phyloP scores from a whole-genome alignment of 2,888 invertebrate species.

The Acleris laterana region DNA sequence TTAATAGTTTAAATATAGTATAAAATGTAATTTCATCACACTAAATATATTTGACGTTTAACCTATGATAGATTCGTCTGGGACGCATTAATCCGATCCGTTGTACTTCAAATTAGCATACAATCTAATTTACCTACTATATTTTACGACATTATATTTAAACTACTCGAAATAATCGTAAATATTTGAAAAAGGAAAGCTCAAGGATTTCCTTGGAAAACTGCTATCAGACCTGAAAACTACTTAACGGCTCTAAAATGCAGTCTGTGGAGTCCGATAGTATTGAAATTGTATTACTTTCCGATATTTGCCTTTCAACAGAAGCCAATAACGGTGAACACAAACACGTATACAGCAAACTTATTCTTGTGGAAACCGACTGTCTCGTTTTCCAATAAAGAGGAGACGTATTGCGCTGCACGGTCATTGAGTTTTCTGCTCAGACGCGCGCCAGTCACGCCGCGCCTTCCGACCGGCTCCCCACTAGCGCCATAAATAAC shows the following conservation, averaged over 20 bases:
- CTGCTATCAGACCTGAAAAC: slow-evolving; percentile 24
- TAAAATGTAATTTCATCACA: too few species aligned
- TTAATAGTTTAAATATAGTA: too few species aligned
- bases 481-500: neutral
- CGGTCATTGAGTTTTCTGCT: slow-evolving; percentile 78
- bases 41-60: too few species aligned
- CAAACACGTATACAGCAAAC: slow-evolving; percentile 66
- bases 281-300: slow-evolving; percentile 49
- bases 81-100: neutral
- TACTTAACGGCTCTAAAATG: slow-evolving; percentile 28
- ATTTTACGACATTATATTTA: too few species aligned
- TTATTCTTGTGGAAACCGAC: slow-evolving; percentile 72
- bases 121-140: too few species aligned
- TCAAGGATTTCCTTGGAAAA: neutral
- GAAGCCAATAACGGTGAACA: slow-evolving; percentile 68
- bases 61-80: neutral
- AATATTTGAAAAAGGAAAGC: too few species aligned
- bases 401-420: slow-evolving; percentile 74
- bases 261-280: slow-evolving; percentile 20
- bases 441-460: slow-evolving; percentile 59
- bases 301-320: slow-evolving; percentile 64
- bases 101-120: neutral
- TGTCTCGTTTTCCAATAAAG: slow-evolving; percentile 81
- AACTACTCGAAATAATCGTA: too few species aligned
- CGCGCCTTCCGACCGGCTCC: slow-evolving; percentile 22